Conservation (phyloP, 2,797 vertebrate genomes). For the Cacajao melanocephalus region DNA sequence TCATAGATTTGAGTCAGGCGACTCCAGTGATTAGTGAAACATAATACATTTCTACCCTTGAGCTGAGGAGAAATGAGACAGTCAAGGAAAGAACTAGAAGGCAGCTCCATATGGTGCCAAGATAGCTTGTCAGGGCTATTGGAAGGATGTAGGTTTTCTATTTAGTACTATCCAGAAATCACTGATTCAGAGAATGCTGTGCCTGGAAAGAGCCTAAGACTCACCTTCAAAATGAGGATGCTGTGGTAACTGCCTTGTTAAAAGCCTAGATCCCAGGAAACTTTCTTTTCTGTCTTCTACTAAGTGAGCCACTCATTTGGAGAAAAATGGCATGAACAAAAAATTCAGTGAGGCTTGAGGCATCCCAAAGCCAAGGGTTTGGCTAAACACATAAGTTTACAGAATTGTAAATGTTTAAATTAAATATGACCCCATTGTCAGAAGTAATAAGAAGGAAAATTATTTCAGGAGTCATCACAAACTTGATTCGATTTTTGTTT, state of each 20-base stretch:
- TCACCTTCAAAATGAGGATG: background rate
- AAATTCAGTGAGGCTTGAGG: background rate
- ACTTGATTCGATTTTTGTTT: background rate
- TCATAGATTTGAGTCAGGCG: constrained; percentile 23
- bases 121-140: background rate
- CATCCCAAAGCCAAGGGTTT: background rate
- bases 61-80: constrained; percentile 31
- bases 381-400: background rate
- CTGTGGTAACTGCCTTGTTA: background rate
- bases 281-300: background rate
- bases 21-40: constrained; percentile 37
- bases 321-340: background rate
- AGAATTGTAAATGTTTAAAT: constrained; percentile 19
- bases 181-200: background rate
- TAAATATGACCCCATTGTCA: background rate
- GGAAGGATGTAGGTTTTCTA: background rate
- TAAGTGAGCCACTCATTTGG: background rate
- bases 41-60: constrained; percentile 43
- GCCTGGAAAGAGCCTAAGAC: background rate
- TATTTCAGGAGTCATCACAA: background rate
- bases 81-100: constrained; percentile 22
- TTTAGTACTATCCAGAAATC: background rate
- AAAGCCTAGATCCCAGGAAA: background rate
- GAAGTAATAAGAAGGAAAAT: background rate
- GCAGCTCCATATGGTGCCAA: background rate